Evolutionary conservation across 2,888 invertebrate genomes (phyloP), one percentile per base, ranked within the genome.

Genomic region (Punctoribates punctum): DNA sequence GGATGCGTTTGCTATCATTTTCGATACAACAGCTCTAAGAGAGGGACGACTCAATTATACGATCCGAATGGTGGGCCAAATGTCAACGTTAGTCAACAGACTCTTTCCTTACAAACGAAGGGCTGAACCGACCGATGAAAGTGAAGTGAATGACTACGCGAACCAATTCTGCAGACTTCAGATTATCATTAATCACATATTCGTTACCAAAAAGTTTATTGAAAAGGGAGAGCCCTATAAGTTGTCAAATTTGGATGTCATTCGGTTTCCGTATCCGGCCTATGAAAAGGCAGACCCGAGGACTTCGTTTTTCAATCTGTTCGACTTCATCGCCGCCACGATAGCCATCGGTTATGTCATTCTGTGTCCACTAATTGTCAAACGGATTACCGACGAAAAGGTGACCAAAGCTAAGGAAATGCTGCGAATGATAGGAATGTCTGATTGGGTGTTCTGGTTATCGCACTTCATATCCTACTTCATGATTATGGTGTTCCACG

Each of bases 371-470:
- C 73, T 78, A 34, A 76, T 80, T 25, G 76, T 79, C 5, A 78
- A 76, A 74, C 77, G 79, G 38, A 75, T 79, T 48, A 77, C 80
- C 11, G 78, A 78, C 34, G 80, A 80, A 77, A 80, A 80, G 42
- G 65, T 42, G 8, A 77, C 77, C 46, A 73, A 78, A 46, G 77
- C 78, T 9, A 79, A 79, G 73, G 80, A 80, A 60, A 54, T 80
- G 38, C 51, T 80, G 17, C 77, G 79, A 51, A 80, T 80, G 80
- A 80, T 80, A 77, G 80, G 80, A 20, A 77, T 80, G 75, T 77
- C 78, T 6, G 79, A 80, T 74, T 75, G 57, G 62, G 73, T 78
- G 13, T 80, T 80, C 51, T 80, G 80, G 80, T 42, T 57, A 6
- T 78, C 78, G 20, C 77, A 77, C 54, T 80, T 79, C 62, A n/a